These are phyloP conservation scores for Jacana jacana DNA, from an alignment of 2,113 vertebrate genomes.

Conservation along the genomic window DNA sequence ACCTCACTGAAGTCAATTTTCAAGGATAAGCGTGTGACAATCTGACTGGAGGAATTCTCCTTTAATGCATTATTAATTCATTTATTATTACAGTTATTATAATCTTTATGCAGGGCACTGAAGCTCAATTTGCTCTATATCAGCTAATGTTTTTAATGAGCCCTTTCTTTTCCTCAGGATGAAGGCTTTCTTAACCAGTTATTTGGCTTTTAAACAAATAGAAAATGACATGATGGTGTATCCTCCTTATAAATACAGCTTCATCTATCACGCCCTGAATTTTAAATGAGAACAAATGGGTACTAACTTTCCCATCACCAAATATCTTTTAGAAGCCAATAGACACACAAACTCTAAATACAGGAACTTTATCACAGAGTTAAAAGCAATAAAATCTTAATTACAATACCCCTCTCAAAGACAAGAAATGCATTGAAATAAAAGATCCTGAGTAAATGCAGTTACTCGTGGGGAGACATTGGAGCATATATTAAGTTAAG, in stretches of 20 bases:
- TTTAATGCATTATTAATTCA: conserved; percentile 66
- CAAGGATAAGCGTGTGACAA: conserved; percentile 38
- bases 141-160: conserved; percentile 60
- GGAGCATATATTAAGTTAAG: background rate
- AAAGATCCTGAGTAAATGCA: background rate
- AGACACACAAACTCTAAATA: background rate
- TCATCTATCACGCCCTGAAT: background rate
- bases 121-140: conserved; percentile 54
- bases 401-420: background rate
- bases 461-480: background rate
- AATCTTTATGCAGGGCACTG: conserved; percentile 57
- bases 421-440: background rate
- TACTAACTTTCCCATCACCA: background rate
- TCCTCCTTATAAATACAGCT: background rate
- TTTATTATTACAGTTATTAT: conserved; percentile 68
- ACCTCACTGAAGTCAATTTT: conserved; percentile 24
- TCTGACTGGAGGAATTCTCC: conserved; percentile 13
- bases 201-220: background rate
- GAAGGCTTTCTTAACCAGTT: background rate
- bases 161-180: conserved; percentile 12
- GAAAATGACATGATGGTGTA: background rate
- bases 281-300: background rate
- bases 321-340: background rate
- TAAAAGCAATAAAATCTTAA: background rate
- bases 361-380: background rate